Evolutionary conservation across 2,888 invertebrate species (phyloP).

Genomic region (Scelioninae gen. 2): DNA sequence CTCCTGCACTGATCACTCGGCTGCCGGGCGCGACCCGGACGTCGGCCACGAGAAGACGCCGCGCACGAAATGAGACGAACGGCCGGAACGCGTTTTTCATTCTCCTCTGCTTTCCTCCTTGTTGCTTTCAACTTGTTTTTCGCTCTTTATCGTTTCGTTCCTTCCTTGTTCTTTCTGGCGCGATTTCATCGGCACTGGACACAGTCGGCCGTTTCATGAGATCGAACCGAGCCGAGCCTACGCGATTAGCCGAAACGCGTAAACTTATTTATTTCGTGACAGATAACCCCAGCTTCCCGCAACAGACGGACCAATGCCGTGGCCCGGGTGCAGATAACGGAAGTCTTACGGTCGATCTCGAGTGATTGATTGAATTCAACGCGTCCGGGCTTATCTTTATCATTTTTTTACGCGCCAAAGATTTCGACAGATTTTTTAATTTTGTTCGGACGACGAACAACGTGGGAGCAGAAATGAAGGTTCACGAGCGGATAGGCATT

Average conservation of each 20-base stretch:
- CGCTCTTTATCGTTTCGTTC: constrained; percentile 28
- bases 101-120: neutral
- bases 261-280: constrained; percentile 72
- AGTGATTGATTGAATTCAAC: constrained; percentile 37
- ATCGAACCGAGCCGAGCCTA: constrained; percentile 65
- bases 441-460: too few species aligned
- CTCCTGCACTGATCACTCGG: constrained; percentile 45
- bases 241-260: constrained; percentile 72
- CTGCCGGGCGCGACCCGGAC: constrained; percentile 36
- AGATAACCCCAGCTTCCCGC: constrained; percentile 70
- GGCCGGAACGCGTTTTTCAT: constrained; percentile 32
- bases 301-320: constrained; percentile 24
- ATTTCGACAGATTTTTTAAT: too few species aligned
- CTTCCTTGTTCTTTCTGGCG: neutral
- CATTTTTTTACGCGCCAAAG: too few species aligned
- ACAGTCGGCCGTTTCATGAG: constrained; percentile 71
- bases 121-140: constrained; percentile 1
- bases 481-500: too few species aligned
- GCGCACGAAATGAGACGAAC: constrained; percentile 58
- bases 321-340: constrained; percentile 21
- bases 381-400: constrained; percentile 21
- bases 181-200: constrained; percentile 63
- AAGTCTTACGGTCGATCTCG: constrained; percentile 15
- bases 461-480: too few species aligned
- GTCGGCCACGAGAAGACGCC: constrained; percentile 33